Base-by-base conservation (phyloP, 1,140 invertebrate genomes). In the Dendrolimus kikuchii region DNA sequence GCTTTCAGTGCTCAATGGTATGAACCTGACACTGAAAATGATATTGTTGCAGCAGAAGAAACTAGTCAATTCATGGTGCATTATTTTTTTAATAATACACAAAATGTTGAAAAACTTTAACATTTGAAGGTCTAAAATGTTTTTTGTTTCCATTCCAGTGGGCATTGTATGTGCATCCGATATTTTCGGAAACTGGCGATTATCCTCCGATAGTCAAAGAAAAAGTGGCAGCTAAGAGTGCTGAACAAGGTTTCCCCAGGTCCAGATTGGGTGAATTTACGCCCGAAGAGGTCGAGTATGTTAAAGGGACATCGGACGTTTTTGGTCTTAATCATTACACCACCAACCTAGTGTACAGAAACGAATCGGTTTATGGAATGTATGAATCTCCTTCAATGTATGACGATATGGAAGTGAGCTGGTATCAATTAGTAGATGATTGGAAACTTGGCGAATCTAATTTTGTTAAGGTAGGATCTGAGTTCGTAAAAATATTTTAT, bases 271-370 rank as follows among this genome's bases (percentile, higher is more conserved):
- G 77, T 5, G 65, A 68, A n/a, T 81, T 89, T n/a, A 76, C 77
- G 4, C 56, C 53, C 4, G 69, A 76, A 40, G 76, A 79, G 56
- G 46, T 73, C 5, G 52, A 69, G 38, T 66, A 68, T 45, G 51
- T 81, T 5, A 62, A 54, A 39, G 87, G 88, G 10, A 81, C 79
- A 7, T 81, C 86, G 0, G 90, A 92, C 60, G 91, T 90, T 73
- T 89, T 91, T 49, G 90, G 90, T 37, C 63, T 92, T 1, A 92
- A 91, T 51, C 81, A 88, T 51, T 92, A 92, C 53, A 84, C 87
- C 4, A 83, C 88, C 3, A 65, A 40, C 8, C 51, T 69, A 5
- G 64, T 64, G 4, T 74, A 78, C 55, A 69, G 70, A 59, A 75
- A 77, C 48, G 65, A 68, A 52, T 64, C 68, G 7, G 60, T 61